phyloP scores from a whole-genome alignment of 2,888 invertebrate species.

The Chirona hameri region DNA sequence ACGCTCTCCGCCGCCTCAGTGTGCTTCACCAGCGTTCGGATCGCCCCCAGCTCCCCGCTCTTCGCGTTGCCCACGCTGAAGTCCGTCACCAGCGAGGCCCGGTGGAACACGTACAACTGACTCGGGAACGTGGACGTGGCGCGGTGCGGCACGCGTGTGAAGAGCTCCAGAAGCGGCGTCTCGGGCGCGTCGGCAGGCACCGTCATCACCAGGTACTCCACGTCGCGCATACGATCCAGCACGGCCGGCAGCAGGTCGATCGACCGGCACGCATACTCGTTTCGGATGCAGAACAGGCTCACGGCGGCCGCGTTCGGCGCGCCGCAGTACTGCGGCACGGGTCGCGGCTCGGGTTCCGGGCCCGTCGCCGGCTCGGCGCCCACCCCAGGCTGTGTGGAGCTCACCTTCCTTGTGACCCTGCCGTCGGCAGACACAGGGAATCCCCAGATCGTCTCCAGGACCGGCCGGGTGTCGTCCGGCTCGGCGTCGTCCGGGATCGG shows the following conservation, averaged over 20 bases:
- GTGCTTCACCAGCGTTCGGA: slow-evolving; percentile 38
- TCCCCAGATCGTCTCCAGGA: slow-evolving; percentile 12
- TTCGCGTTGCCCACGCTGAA: slow-evolving; percentile 37
- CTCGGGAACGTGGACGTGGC: slow-evolving; percentile 46
- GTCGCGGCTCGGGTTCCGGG: background rate
- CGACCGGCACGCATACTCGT: slow-evolving; percentile 51
- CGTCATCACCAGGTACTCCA: slow-evolving; percentile 61
- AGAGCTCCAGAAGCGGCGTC: slow-evolving; percentile 54
- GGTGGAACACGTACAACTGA: slow-evolving; percentile 37
- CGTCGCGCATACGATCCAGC: slow-evolving; percentile 62
- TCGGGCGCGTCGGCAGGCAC: slow-evolving; percentile 54
- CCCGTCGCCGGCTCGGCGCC: background rate
- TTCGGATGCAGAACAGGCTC: slow-evolving; percentile 58
- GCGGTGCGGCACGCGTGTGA: slow-evolving; percentile 46
- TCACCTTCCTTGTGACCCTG: background rate
- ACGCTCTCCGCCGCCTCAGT: slow-evolving; percentile 39
- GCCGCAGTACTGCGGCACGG: slow-evolving; percentile 44
- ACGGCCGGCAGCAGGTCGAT: slow-evolving; percentile 60
- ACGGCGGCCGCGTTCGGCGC: slow-evolving; percentile 59
- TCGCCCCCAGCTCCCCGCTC: slow-evolving; percentile 35
- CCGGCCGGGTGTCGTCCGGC: background rate
- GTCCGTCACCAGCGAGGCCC: slow-evolving; percentile 35
- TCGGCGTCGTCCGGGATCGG: background rate
- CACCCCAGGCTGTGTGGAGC: background rate
- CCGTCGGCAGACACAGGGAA: background rate